These are phyloP conservation scores for Branchinecta sandiegonensis DNA, from an alignment of 2,888 invertebrate species.

Conservation along the genomic window DNA sequence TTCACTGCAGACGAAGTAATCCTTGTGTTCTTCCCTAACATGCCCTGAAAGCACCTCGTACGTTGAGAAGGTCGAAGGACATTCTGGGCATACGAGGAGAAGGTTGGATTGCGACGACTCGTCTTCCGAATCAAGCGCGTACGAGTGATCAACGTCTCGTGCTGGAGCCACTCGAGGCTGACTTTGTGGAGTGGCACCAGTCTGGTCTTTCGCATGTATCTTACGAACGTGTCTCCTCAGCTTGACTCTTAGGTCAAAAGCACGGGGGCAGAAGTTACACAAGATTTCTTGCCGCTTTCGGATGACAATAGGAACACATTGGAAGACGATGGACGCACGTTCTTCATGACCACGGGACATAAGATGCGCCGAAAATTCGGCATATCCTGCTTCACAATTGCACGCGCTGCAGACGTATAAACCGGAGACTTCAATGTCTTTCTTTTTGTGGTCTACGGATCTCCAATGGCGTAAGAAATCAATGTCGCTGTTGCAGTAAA, in stretches of 20 bases:
- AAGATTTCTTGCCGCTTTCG: constrained; percentile 1
- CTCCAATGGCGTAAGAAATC: constrained; percentile 59
- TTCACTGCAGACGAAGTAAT: background rate
- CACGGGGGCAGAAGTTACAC: background rate
- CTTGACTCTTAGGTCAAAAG: background rate
- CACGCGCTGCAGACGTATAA: constrained; percentile 22
- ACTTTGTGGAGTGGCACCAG: background rate
- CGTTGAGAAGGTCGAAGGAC: background rate
- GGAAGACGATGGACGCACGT: constrained; percentile 13
- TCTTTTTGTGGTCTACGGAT: constrained; percentile 45
- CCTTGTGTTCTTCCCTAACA: background rate
- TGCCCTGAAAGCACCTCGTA: background rate
- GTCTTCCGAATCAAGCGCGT: background rate
- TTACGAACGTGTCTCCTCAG: background rate
- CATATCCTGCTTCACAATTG: constrained; percentile 4
- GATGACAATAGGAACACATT: background rate
- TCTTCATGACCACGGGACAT: constrained; percentile 10
- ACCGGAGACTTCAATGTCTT: constrained; percentile 31
- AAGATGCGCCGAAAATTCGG: background rate
- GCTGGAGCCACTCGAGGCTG: background rate
- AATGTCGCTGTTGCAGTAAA: constrained; percentile 58
- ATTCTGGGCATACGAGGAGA: background rate
- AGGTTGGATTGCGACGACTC: background rate
- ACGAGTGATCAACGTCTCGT: background rate
- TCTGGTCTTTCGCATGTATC: background rate